Conservation (phyloP, 2,113 vertebrate genomes). For the Pterophyllum scalare region DNA sequence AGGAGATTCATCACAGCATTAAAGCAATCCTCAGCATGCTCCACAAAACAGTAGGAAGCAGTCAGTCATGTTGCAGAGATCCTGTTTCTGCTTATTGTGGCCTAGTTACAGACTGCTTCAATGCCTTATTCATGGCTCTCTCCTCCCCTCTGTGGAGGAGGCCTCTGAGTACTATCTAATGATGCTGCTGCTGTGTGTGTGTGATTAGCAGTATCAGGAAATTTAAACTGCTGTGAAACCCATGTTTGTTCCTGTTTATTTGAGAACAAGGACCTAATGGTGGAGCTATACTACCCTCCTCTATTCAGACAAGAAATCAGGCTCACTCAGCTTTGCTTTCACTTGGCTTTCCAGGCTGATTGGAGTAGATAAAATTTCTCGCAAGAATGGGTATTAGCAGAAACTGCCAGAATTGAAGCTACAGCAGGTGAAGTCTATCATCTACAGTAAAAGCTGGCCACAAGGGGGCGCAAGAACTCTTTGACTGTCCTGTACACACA, state of each 20-base stretch:
- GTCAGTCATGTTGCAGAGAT: background rate
- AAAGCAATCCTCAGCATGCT: background rate
- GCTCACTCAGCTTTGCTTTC: background rate
- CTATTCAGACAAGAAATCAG: background rate
- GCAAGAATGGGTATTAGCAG: background rate
- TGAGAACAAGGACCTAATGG: background rate
- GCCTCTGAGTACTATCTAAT: conserved; percentile 9
- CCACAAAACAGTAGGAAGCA: background rate
- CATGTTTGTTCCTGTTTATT: conserved; percentile 15
- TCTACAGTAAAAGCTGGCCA: accelerated
- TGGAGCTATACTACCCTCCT: background rate
- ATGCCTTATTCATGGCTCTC: conserved; percentile 50
- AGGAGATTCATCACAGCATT: background rate
- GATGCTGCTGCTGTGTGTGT: background rate
- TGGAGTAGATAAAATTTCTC: background rate
- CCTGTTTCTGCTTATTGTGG: conserved; percentile 35
- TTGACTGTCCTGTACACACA: background rate
- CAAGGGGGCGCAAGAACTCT: background rate
- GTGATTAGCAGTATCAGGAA: conserved; percentile 9
- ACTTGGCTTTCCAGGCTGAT: background rate
- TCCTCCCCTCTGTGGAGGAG: background rate
- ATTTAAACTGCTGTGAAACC: conserved; percentile 8
- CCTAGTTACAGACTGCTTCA: conserved; percentile 39
- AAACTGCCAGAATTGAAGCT: background rate
- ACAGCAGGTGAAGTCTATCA: background rate